Base-by-base conservation (phyloP, 1,140 invertebrate genomes). In the Mya arenaria region DNA sequence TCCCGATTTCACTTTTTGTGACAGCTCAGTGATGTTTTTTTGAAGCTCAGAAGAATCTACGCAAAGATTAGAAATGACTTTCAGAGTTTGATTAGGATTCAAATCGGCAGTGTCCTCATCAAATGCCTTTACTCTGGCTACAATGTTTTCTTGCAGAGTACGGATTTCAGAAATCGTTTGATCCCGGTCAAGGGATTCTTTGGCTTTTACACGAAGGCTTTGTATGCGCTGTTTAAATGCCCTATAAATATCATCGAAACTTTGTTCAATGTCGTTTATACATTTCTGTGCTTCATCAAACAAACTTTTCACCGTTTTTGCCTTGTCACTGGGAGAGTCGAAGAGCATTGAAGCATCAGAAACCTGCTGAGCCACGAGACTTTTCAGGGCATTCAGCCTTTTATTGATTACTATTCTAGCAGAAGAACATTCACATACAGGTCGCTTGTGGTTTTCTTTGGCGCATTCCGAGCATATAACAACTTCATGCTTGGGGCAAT, bases 311-410 rank as follows among this genome's bases (percentile, higher is more conserved):
- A 79, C 52, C 1, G 77, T 58, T 66, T 79, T 79, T 0, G 32
- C 56, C 4, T 41, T 55, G 15, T 28, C 1, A 17, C 58, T 66
- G 25, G 36, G 25, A 23, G 41, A 23, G n/a, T 69, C 63, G 28
- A 79, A 66, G 13, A 79, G 34, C 5, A 36, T 15, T 5, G 28
- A 0, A 28, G 63, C 77, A 79, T 79, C 77, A 6, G 52, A 58
- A 0, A 36, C 65, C 41, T 79, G 77, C 28, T 79, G 77, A 30
- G 62, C 63, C 23, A 69, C 65, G 13, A 79, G 39, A 60, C 77
- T 55, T 69, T 69, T 79, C 44, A 79, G 52, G 15, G 77, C 77
- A 60, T 69, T 79, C 6, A 79, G 37, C 30, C 77, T 13, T 69
- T 69, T 79, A 8, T 41, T 32, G 1, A 79, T 79, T 6, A 79